Evolutionary conservation across 2,888 invertebrate species (phyloP), one percentile per base, ranked within the genome.

Genomic region (Strigamia transsilvanica): DNA sequence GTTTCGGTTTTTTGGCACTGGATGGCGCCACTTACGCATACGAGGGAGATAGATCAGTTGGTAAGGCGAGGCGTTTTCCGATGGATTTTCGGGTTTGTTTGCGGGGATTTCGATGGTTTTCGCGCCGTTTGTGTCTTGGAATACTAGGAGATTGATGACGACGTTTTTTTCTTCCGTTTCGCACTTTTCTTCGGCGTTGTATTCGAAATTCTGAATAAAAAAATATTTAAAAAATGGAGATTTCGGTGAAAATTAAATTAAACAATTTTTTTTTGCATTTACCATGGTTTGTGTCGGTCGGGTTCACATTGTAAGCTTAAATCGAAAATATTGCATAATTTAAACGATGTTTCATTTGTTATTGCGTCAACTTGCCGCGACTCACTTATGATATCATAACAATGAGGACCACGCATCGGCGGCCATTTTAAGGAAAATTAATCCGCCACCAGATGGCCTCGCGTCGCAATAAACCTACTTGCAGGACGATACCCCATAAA

Each of bases 321-420:
- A 51, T 18, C 12, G 13, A 51, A 51, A 51, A 10, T 15, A 1
- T 0, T 18, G 51, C 51, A 18, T 51, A 6, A 18, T 51, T 18
- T 51, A 0, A n/a, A 1, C 15, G 12, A 51, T 38, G 10, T 38
- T 38, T 38, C 38, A 38, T 38, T 38, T 6, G 10, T 51, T 51
- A 51, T 51, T 51, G 18, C 51, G 51, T 51, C 51, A 51, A 51
- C 0, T 13, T 10, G 51, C 4, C n/a, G 6, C 18, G n/a, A 10
- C 51, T 13, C 12, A 51, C 13, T 51, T 51, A 51, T 51, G 51
- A 51, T 51, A 51, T 51, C 51, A 51, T 51, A 51, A 51, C 51
- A 51, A 18, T 13, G 51, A 51, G 51, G 15, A 51, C 10, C 38
- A 38, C 27, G 27, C 38, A 38, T 38, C 6, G 18, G 51, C 15